Base-by-base conservation (phyloP, 2,797 vertebrate species). In the Silurus lanzhouensis region DNA sequence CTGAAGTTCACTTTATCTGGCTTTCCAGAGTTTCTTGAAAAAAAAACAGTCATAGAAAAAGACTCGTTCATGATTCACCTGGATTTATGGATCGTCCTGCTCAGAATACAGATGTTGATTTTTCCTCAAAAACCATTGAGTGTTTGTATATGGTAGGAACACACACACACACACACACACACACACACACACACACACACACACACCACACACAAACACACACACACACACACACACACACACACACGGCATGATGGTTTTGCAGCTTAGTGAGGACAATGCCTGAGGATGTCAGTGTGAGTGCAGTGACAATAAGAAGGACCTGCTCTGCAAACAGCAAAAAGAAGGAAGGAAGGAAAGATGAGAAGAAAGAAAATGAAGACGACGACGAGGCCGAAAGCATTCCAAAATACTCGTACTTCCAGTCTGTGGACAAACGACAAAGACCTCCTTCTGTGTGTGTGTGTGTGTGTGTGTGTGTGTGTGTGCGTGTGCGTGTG, bases 401-500 rank as follows among this genome's bases (percentile, higher is more conserved):
- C 44, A 76, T 75, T 83, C 44, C 82, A 76, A 2, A 64, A 2
- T 64, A 76, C 60, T 76, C 12, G 71, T 64, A 22, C 60, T 75
- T 75, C 60, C 60, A 55, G 83, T 66, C 63, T 66, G 74, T 66
- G 74, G 44, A 67, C 48, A 10, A 76, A 27, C 61, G 25, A 64
- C 44, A 64, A 75, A 74, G n/a, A 31, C 71, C 22, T 63, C 19
- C 20, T 46, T n/a, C n/a, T n/a, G n/a, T 72, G 0, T 68, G 17
- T 82, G 48, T 82, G 58, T 38, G 66, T 66, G 82, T 71, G 55
- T 79, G 81, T 46, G 48, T 61, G 67, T 66, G 82, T 85, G 76
- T 83, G 83, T 58, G 48, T 83, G 38, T 83, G 82, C 63, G 57
- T 74, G 61, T 48, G 76, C 63, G 83, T 85, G 78, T 83, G 78